phyloP scores from a whole-genome alignment of 2,888 invertebrate genomes.

The Bellardia pandia region DNA sequence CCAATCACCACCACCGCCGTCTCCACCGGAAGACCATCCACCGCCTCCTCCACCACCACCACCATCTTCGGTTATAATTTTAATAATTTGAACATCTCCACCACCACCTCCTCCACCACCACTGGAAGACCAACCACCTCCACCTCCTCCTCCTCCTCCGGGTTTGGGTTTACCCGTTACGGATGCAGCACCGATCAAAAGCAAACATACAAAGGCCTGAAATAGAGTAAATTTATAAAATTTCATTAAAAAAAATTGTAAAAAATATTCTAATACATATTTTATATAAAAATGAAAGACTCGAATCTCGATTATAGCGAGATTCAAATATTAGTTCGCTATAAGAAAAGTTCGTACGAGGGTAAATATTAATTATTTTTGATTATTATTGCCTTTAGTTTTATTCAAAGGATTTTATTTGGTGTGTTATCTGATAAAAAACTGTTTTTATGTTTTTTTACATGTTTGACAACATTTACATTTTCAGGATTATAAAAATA shows the following conservation, averaged over 20 bases:
- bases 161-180: slow-evolving; percentile 81
- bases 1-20: slow-evolving; percentile 70
- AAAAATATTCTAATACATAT: too few species aligned
- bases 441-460: too few species aligned
- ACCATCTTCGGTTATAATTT: slow-evolving; percentile 74
- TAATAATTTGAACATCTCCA: slow-evolving; percentile 75
- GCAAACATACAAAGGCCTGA: slow-evolving; percentile 81
- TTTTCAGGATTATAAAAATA: too few species aligned
- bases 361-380: too few species aligned
- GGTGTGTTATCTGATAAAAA: too few species aligned
- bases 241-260: not conserved
- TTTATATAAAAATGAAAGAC: too few species aligned
- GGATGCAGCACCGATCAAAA: slow-evolving; percentile 81
- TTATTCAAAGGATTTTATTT: too few species aligned
- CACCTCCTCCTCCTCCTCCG: slow-evolving; percentile 73
- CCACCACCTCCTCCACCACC: slow-evolving; percentile 75
- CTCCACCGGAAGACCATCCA: slow-evolving; percentile 71
- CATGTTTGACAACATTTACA: too few species aligned
- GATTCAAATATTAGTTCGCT: too few species aligned
- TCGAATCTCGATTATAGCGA: too few species aligned
- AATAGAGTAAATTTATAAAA: slow-evolving; percentile 14
- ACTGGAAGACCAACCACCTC: slow-evolving; percentile 76
- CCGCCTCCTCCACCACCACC: slow-evolving; percentile 75
- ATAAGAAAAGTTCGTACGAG: too few species aligned
- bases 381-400: too few species aligned